phyloP scores from a whole-genome alignment of 1,140 invertebrate genomes.

The Brachionus plicatilis region DNA sequence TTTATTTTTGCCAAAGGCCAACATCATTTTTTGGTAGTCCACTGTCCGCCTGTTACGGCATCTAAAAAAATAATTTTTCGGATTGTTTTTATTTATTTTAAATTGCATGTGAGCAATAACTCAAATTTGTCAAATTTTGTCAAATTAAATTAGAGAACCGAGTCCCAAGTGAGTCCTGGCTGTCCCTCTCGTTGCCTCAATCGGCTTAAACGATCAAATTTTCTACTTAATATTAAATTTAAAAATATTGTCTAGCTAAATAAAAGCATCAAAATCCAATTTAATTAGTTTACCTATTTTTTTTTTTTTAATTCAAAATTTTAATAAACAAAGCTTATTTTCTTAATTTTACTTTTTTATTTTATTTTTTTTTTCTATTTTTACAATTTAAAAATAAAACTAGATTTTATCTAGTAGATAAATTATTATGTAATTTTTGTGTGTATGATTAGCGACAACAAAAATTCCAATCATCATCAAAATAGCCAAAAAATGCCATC shows the following conservation, averaged over 20 bases:
- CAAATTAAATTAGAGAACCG: neutral
- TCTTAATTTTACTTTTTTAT: neutral
- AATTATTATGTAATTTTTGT: neutral
- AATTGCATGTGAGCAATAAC: no score
- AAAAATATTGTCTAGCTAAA: neutral
- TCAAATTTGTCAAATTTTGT: neutral
- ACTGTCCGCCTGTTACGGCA: no score
- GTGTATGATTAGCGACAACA: neutral
- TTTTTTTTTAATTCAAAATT: neutral
- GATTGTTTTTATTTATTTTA: no score
- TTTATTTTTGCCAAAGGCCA: neutral
- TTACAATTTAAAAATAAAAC: neutral
- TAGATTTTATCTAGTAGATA: neutral
- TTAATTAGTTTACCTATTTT: neutral
- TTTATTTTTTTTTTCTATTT: neutral
- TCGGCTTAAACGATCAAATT: conserved; percentile 10
- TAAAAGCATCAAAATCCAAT: neutral
- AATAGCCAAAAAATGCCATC: conserved; percentile 1
- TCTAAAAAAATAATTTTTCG: no score
- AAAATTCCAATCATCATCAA: neutral
- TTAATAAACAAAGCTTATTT: neutral
- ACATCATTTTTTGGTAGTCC: neutral
- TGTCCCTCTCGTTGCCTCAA: no score
- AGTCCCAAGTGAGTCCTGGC: neutral
- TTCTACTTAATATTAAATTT: neutral